These are phyloP conservation scores for Montifringilla adamsi DNA, from an alignment of 2,113 vertebrate genomes.

Conservation along the genomic window DNA sequence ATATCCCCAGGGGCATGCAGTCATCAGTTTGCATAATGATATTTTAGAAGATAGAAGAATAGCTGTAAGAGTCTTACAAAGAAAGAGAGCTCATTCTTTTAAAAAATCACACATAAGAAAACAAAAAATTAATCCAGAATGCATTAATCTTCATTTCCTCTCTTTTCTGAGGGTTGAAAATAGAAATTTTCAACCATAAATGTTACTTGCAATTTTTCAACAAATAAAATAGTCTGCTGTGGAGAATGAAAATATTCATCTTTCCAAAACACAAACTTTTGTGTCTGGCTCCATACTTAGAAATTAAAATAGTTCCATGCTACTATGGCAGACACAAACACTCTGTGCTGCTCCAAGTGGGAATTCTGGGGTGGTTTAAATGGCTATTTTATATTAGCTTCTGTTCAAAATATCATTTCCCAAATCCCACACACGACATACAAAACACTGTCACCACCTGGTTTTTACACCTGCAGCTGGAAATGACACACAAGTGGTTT, in stretches of 20 bases:
- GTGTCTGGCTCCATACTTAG: not conserved
- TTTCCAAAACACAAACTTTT: not conserved
- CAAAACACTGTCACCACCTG: not conserved
- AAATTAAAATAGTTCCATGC: not conserved
- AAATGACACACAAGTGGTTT: not conserved
- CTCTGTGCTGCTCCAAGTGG: not conserved
- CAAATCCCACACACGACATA: not conserved
- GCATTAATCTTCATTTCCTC: not conserved
- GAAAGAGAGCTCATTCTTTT: not conserved
- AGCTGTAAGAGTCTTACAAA: not conserved
- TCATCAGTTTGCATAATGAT: constrained; percentile 14
- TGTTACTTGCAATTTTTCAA: not conserved
- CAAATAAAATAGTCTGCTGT: not conserved
- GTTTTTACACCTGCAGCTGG: not conserved
- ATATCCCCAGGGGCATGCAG: not conserved
- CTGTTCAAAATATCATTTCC: not conserved
- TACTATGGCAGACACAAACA: not conserved
- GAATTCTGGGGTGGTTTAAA: not conserved
- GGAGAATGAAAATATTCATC: not conserved
- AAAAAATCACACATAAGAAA: not conserved
- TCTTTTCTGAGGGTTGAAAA: not conserved
- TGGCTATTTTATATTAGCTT: not conserved
- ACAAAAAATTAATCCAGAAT: not conserved
- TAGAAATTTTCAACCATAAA: not conserved
- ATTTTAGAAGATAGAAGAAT: constrained; percentile 13